Evolutionary conservation across 2,888 invertebrate genomes (phyloP).

Genomic region (Apodemia hepburni): DNA sequence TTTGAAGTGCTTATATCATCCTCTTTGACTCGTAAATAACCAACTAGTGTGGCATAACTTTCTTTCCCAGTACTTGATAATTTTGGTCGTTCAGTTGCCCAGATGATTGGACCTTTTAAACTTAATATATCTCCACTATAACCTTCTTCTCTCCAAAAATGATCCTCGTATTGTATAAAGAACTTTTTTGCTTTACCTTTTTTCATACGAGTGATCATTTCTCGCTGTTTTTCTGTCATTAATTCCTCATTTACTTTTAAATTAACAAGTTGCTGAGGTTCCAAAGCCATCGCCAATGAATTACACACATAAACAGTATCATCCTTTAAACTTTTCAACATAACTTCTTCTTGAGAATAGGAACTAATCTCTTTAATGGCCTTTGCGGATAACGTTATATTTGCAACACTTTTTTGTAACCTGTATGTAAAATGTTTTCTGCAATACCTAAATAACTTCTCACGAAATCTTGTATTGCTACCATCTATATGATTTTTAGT

Average conservation of each 20-base stretch:
- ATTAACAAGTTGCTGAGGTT: conserved; percentile 56
- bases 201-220: conserved; percentile 41
- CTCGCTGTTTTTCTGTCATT: conserved; percentile 41
- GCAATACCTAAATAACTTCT: conserved; percentile 61
- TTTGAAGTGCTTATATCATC: conserved; percentile 40
- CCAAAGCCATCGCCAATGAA: conserved; percentile 63
- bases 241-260: conserved; percentile 56
- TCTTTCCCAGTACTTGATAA: conserved; percentile 52
- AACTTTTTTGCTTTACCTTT: conserved; percentile 56
- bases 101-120: conserved; percentile 64
- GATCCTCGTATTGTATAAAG: conserved; percentile 53
- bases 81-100: conserved; percentile 64
- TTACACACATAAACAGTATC: conserved; percentile 62
- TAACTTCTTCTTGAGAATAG: conserved; percentile 52
- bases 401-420: conserved; percentile 54
- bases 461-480: conserved; percentile 55
- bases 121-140: conserved; percentile 71
- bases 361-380: conserved; percentile 57
- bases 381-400: conserved; percentile 51
- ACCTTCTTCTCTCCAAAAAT: conserved; percentile 59
- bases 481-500: conserved; percentile 58
- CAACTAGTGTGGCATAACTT: conserved; percentile 48
- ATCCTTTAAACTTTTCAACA: conserved; percentile 60
- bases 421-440: conserved; percentile 51
- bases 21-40: conserved; percentile 52